Evolutionary conservation across 1,140 invertebrate species (phyloP), one percentile per base, ranked within the genome.

Genomic region (Hyphantria cunea): DNA sequence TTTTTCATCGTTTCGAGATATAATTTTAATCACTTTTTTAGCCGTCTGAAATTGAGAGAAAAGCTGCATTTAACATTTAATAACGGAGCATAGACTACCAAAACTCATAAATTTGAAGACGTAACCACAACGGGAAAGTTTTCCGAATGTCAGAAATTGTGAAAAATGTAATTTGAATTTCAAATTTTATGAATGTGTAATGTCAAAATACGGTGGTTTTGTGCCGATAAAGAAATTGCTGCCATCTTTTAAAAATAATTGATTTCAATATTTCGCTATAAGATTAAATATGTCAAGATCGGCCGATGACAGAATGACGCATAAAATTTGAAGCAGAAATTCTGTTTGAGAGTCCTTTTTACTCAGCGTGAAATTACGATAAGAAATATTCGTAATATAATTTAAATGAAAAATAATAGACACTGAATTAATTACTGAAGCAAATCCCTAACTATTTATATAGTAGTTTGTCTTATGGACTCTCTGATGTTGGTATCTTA

Each of bases 1-100:
- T 58, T 49, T 58, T 58, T 48, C 32, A 6, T 34, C 55, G 13
- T 56, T n/a, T 32, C 14, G 9, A 47, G 13, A 15, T 39, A 17
- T 32, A 31, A 13, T 58, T 56, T 49, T 58, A 48, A 48, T 58
- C 15, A 58, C 33, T 49, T 49, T 39, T 48, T 58, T 17, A 0
- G 9, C 33, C 8, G 7, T 3, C 14, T 8, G 10, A 47, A 25
- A 9, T 3, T 17, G 14, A 47, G 8, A 12, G 42, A 8, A 25
- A 47, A 47, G 45, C 45, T 47, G 17, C 6, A 8, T 25, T 25
- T 25, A 17, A 47, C 11, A 4, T 47, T 17, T 44, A 37, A 37
- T 37, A 37, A 11, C 34, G 34, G 34, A 37, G 34, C 17, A 25
- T 25, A 25, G 17, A 25, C 17, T 13, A 45, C 42, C 42, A 5